Evolutionary conservation across 2,888 invertebrate species (phyloP), one percentile per base, ranked within the genome.

Genomic region (Dryomyza anilis): DNA sequence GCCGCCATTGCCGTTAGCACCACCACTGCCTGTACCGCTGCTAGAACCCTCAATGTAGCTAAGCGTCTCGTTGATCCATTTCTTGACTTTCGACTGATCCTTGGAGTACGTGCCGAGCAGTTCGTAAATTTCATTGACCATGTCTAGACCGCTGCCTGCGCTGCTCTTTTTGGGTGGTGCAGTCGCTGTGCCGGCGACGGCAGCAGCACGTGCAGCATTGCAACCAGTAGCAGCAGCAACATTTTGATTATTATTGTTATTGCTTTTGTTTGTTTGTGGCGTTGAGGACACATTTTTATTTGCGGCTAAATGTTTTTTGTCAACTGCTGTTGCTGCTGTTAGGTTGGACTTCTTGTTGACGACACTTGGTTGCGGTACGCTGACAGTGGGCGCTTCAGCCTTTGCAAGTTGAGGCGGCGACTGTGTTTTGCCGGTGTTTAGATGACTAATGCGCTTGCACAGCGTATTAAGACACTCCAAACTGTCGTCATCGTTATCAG

Each of bases 51-150:
- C 83, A 61, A 83, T 83, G 63, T 78, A 83, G 52, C 78, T 81
- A 0, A 83, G 71, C 1, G 81, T 78, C 56, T 83, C 81, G 52
- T 83, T 79, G 14, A 83, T 76, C 83, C 83, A 83, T 60, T 79
- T 76, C 25, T 81, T 78, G 25, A 82, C 75, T 67, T 74, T 75
- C 1, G 71, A 69, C 63, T 78, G 76, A 48, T 80, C 76, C 21
- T 78, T 78, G n/a, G 78, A 74, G 64, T 76, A 78, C 58, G 71
- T 79, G 50, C 80, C 79, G 14, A 81, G 72, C 45, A 80, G 73
- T 57, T 81, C 80, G 33, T 78, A 80, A 63, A 81, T 77, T 65
- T 81, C 79, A 66, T 76, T 80, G 60, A 80, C 78, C 66, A 76
- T 75, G 58, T 79, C 78, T 60, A 71, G 63, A 10, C 78, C 78